Base-by-base conservation (phyloP, 2,888 invertebrate genomes). In the Andrena praecox region DNA sequence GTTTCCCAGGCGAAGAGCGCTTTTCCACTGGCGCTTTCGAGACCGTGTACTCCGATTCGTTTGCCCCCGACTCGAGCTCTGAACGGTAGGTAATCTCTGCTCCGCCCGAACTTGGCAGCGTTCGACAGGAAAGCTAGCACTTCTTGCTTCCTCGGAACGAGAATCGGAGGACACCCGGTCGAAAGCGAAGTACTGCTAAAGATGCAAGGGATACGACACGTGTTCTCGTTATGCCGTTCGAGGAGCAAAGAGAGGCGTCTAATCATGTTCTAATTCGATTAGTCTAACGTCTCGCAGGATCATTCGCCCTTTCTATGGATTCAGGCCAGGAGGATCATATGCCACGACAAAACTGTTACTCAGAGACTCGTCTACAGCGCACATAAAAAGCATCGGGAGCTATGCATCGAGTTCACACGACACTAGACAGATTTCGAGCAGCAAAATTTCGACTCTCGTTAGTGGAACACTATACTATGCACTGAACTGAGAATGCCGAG, bases 381-480 rank as follows among this genome's bases (percentile, higher is more conserved):
- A 87, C 86, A 85, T 77, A 85, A 82, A 77, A 88, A 88, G 77
- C 82, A 76, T 84, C 78, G 77, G 73, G 70, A 59, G 56, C 52
- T 82, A 78, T 76, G 73, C 73, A 82, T 85, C 81, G 84, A 87
- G 74, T 75, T 80, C 77, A 81, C 72, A 77, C 81, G 72, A 67
- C 52, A 56, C 67, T 82, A 72, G 62, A 52, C 67, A 79, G 48
- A 77, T 63, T 77, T 77, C 69, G 78, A 64, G 77, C 77, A 87
- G 69, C 63, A 80, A 76, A 42, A 77, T 63, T 72, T 72, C 70
- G 71, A 60, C 10, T 68, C 16, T 68, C 54, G 64, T 63, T 50
- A 56, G 20, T 50, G 27, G 72, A 54, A 64, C 69, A 56, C 33
- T 72, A 42, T 16, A 12, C 42, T 42, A 42, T 42, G 42, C 12